Evolutionary conservation across 2,113 vertebrate species (phyloP).

Genomic region (Protomyctophum bolini): DNA sequence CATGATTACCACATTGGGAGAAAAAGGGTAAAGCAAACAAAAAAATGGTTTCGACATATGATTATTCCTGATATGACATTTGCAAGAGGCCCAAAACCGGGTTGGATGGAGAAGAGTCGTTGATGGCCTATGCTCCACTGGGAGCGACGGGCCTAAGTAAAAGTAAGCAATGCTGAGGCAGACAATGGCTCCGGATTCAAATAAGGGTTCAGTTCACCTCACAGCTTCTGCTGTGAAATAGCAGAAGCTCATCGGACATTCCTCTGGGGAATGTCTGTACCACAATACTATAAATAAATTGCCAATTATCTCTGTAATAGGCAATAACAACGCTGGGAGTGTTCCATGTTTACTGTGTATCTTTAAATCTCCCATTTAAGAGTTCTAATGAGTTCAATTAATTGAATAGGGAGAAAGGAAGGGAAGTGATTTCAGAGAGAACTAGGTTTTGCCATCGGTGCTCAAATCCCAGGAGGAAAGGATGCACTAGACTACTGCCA

Average conservation of each 20-base stretch:
- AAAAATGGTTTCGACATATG: constrained; percentile 26
- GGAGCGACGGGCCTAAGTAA: too few relatives aligned
- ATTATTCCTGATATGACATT: constrained; percentile 75
- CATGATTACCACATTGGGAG: too few relatives aligned
- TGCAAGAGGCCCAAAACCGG: constrained; percentile 50
- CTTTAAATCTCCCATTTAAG: constrained; percentile 69
- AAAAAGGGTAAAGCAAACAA: too few relatives aligned
- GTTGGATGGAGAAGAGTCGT: too few relatives aligned
- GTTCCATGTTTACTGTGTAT: constrained; percentile 60
- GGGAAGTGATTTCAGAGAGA: constrained; percentile 49
- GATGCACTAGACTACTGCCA: constrained; percentile 33
- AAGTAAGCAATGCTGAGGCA: constrained; percentile 50
- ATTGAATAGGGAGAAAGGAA: constrained; percentile 50
- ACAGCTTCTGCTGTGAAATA: constrained; percentile 43
- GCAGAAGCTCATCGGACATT: constrained; percentile 49
- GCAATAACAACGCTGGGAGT: constrained; percentile 64
- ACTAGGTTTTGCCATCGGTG: constrained; percentile 39
- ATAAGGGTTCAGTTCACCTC: constrained; percentile 55
- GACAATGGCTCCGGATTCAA: constrained; percentile 64
- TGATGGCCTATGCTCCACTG: too few relatives aligned
- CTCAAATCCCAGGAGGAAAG: constrained; percentile 25
- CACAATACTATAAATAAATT: constrained; percentile 68
- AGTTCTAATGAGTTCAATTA: constrained; percentile 68
- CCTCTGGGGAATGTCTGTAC: constrained; percentile 64
- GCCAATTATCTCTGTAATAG: constrained; percentile 74